These are phyloP conservation scores for Lamellibrachia luymesi DNA, from an alignment of 1,140 invertebrate genomes.

Conservation along the genomic window DNA sequence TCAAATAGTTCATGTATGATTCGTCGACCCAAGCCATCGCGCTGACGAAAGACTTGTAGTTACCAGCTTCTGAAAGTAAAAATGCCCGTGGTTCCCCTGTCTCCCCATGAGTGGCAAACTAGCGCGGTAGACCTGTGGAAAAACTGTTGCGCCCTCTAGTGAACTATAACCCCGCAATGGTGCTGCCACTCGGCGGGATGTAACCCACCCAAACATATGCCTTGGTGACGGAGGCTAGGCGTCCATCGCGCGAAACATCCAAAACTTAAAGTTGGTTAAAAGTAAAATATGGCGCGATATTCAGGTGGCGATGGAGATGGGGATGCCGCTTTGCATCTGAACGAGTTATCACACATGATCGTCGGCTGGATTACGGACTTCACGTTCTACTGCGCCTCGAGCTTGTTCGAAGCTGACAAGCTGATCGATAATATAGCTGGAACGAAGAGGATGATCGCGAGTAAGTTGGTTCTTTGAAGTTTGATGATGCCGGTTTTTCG, in stretches of 20 bases:
- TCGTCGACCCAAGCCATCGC: too few species aligned
- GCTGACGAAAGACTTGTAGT: too few species aligned
- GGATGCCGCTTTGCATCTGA: too few species aligned
- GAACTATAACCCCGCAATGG: background rate
- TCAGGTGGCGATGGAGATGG: too few species aligned
- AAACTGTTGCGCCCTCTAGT: background rate
- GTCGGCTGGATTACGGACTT: background rate
- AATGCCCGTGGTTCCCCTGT: too few species aligned
- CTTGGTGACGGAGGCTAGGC: background rate
- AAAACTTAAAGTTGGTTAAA: background rate
- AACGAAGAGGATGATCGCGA: background rate
- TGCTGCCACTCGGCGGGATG: background rate
- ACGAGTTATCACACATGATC: background rate
- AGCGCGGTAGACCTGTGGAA: too few species aligned
- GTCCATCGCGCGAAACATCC: too few species aligned
- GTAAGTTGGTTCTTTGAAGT: background rate
- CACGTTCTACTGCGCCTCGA: background rate
- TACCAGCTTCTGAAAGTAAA: too few species aligned
- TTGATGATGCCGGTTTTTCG: too few species aligned
- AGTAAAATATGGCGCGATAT: background rate
- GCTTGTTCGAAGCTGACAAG: background rate
- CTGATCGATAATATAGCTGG: background rate
- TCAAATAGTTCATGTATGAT: too few species aligned
- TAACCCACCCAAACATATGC: background rate
- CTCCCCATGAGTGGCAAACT: too few species aligned